phyloP scores from a whole-genome alignment of 1,140 invertebrate genomes.

The Zaprionus inermis region DNA sequence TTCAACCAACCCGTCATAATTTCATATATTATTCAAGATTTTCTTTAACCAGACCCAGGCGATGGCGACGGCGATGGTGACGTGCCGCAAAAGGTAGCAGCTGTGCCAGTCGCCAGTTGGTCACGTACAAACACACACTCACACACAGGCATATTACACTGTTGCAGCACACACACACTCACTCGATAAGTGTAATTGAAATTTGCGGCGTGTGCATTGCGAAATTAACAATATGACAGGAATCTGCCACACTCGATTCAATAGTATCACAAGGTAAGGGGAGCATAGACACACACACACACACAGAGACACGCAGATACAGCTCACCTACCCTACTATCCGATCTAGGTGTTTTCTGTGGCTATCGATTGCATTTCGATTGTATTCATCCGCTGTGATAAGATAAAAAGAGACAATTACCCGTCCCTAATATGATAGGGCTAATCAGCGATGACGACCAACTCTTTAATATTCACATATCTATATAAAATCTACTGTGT shows the following conservation, averaged over 20 bases:
- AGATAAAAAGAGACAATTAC: neutral
- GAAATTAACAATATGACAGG: conserved; percentile 15
- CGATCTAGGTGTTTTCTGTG: neutral
- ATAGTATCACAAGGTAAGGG: neutral
- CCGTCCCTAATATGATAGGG: conserved; percentile 4
- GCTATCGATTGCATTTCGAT: neutral
- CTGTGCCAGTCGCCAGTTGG: conserved; percentile 19
- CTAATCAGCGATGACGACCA: neutral
- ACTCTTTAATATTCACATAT: neutral
- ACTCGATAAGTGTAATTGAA: conserved; percentile 42
- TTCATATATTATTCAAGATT: conserved; percentile 33
- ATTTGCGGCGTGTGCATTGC: conserved; percentile 39
- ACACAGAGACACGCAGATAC: neutral
- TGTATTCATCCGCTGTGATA: neutral
- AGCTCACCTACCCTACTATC: neutral
- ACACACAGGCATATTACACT: conserved; percentile 7
- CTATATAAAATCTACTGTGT: neutral
- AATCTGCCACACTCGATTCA: neutral
- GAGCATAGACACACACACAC: neutral
- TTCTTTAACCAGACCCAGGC: conserved; percentile 5
- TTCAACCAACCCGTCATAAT: conserved; percentile 42
- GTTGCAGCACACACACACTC: conserved; percentile 5
- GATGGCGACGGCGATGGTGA: no score
- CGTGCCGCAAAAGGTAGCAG: conserved; percentile 31
- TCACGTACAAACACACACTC: conserved; percentile 30